Base-by-base conservation (phyloP, 92 coral and sea anemone species). In the Phenganax stokvisi region DNA sequence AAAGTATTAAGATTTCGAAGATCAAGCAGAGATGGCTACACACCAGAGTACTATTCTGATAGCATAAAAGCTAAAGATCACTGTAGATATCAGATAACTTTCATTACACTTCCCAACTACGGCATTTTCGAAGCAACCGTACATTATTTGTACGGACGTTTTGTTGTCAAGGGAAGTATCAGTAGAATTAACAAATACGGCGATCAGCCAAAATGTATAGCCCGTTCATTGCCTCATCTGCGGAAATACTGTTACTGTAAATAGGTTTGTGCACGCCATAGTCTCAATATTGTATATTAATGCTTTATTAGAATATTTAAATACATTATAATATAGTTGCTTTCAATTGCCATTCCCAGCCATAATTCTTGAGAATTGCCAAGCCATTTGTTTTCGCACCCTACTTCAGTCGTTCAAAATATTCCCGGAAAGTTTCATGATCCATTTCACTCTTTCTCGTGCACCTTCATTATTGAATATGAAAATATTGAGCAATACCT, bases 161-260 rank as follows among this genome's bases (percentile, higher is more conserved):
- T 82, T 61, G 81, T 77, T 3, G 92, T 93, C 17, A 64, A 77
- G 71, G 89, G 91, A 15, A 96, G 90, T 9, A 86, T 91, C 44
- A 93, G 96, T 70, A 86, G 97, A 79, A 91, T 93, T 20, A 91
- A 90, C 69, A 82, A 80, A 74, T 90, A 90, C 58, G 91, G 97
- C 5, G 96, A 91, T 13, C 97, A 92, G 60, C 96, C 97, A 12
- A 81, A 86, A 59, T 92, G 97, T 72, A 89, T 92, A 12, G 69
- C 89, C n/a, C 87, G 82, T 54, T 87, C 78, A 53, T 87, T 88
- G 3, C 96, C 96, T 3, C 91, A 87, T 80, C 62, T 92, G 57
- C 82, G 96, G 80, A 92, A 92, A 71, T 92, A 86, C 67, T 92
- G 97, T 57, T 76, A 88, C 3, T 92, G 97, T 75, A 92, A 83